These are phyloP conservation scores for Phengaris alcon DNA, from an alignment of 2,888 invertebrate genomes.

Conservation along the genomic window DNA sequence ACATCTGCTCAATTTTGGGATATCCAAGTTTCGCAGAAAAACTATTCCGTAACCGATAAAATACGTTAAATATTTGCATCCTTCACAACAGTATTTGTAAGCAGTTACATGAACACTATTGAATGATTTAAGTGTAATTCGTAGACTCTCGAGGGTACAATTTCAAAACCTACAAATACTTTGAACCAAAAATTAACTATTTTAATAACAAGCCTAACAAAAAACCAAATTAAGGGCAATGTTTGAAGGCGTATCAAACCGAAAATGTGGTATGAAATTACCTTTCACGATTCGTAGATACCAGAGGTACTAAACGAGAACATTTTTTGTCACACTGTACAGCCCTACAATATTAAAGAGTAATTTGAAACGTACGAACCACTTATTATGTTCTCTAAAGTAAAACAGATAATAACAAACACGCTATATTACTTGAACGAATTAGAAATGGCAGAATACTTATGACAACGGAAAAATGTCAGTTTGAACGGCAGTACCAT, in stretches of 20 bases:
- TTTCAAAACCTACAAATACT: too few species aligned
- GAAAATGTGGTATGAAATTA: slow-evolving; percentile 76
- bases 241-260: slow-evolving; percentile 65
- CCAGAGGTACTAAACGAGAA: slow-evolving; percentile 69
- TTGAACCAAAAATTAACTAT: neutral
- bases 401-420: slow-evolving; percentile 18
- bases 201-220: slow-evolving; percentile 7
- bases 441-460: slow-evolving; percentile 3
- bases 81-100: neutral
- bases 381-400: slow-evolving; percentile 22
- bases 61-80: slow-evolving; percentile 16
- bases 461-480: neutral
- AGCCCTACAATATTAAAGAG: slow-evolving; percentile 52
- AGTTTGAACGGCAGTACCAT: neutral
- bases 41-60: neutral
- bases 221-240: slow-evolving; percentile 57
- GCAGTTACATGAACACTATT: neutral
- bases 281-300: slow-evolving; percentile 72
- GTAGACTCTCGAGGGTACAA: neutral
- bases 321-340: slow-evolving; percentile 59
- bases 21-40: neutral
- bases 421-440: neutral
- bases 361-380: slow-evolving; percentile 51
- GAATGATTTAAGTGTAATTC: neutral
- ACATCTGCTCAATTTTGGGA: slow-evolving; percentile 59